Evolutionary conservation across 1,140 invertebrate genomes (phyloP).

Genomic region (Amyelois transitella): DNA sequence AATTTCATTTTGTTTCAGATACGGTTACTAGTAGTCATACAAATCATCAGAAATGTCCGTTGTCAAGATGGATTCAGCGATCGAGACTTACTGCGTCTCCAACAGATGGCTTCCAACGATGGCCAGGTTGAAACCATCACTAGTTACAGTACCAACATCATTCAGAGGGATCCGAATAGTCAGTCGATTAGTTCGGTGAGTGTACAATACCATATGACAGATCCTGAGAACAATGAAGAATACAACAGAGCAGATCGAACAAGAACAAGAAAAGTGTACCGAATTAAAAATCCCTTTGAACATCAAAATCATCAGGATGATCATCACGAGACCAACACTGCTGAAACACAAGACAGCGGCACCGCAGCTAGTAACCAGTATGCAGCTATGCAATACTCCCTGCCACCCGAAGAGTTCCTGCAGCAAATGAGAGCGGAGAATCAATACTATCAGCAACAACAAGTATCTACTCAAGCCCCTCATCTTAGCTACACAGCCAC

Average conservation of each 20-base stretch:
- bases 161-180: conserved; percentile 45
- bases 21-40: conserved; percentile 57
- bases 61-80: conserved; percentile 62
- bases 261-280: conserved; percentile 52
- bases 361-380: conserved; percentile 67
- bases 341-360: conserved; percentile 45
- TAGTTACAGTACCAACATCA: conserved; percentile 43
- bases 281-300: conserved; percentile 61
- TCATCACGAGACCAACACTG: conserved; percentile 26
- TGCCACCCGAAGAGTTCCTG: conserved; percentile 69
- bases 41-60: conserved; percentile 36
- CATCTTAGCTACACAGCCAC: conserved; percentile 52
- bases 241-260: conserved; percentile 38
- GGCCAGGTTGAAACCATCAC: conserved; percentile 41
- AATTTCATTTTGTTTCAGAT: conserved; percentile 60
- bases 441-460: conserved; percentile 46
- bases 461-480: conserved; percentile 45
- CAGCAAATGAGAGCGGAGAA: conserved; percentile 61
- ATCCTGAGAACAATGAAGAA: conserved; percentile 41
- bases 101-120: conserved; percentile 43
- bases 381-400: conserved; percentile 61
- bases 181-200: conserved; percentile 48
- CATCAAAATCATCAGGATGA: conserved; percentile 37
- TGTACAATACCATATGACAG: conserved; percentile 47
- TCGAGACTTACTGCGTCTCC: conserved; percentile 48